Percentiles rank a stretch among this genome's conserved stretches.
These are phyloP conservation scores for Ranitomeya imitator DNA, from an alignment of 2,113 vertebrate species.

Conservation along the genomic window DNA sequence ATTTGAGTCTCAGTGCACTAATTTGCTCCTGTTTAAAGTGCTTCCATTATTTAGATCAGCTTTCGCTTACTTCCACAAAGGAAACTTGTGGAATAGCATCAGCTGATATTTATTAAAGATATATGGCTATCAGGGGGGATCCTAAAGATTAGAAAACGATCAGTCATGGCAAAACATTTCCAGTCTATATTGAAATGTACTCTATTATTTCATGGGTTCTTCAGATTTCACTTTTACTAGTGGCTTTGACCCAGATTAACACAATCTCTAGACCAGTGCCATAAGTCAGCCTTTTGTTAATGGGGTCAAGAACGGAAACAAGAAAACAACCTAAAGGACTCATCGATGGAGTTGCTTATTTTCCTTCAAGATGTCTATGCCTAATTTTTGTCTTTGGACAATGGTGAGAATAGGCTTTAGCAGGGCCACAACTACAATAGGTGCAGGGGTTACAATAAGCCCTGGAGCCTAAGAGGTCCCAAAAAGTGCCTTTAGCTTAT, in stretches of 20 bases:
- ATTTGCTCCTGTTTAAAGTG: neutral
- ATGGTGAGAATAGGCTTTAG: too few species aligned
- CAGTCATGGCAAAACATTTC: neutral
- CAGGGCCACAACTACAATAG: too few species aligned
- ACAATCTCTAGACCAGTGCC: neutral
- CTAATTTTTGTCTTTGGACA: too few species aligned
- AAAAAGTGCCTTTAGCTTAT: too few species aligned
- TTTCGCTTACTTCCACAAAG: conserved; percentile 30
- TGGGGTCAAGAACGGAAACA: too few species aligned
- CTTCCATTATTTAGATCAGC: conserved; percentile 5
- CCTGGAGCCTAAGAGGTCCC: too few species aligned
- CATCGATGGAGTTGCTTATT: neutral
- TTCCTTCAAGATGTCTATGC: too few species aligned
- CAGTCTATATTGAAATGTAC: neutral
- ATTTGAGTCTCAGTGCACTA: neutral
- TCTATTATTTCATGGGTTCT: neutral
- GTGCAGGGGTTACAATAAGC: too few species aligned
- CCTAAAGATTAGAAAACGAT: neutral
- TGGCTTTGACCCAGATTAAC: neutral
- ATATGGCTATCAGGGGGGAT: neutral
- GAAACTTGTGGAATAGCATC: neutral
- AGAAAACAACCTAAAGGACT: neutral
- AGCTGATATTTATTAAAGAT: neutral
- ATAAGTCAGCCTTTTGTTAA: neutral
- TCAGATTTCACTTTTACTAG: neutral